Evolutionary conservation across 2,888 invertebrate species (phyloP), one percentile per base, ranked within the genome.

Genomic region (Thymelicus sylvestris): DNA sequence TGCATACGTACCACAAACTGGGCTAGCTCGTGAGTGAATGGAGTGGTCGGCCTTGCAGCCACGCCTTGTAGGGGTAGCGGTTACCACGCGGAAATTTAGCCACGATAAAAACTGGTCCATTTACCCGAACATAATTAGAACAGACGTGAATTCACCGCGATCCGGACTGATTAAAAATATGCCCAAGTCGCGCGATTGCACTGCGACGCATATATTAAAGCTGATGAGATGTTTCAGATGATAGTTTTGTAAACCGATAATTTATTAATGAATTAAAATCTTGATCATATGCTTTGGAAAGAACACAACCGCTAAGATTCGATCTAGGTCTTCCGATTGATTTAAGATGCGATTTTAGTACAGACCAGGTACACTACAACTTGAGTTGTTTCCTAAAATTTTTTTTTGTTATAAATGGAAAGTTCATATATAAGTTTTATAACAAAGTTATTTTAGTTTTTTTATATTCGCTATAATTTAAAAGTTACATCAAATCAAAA

Each of bases 61-160:
- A 77, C 77, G 73, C 81, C 81, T 79, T 78, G 73, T 75, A 76
- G 48, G 69, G 69, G 69, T 70, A 19, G 71, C 77, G 69, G 80
- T 79, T 78, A 74, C 77, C 79, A 78, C 73, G 79, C 80, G 80
- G 80, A 81, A 78, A 77, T 72, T 67, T 67, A 19, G 60, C 69
- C 69, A 74, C 59, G 50, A 60, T 59, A 65, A 70, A 78, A 79
- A 79, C 78, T 75, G 72, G 75, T 77, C 67, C 77, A 74, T 71
- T 73, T 73, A 72, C 76, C 74, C 72, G 55, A 64, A 60, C 67
- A 70, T 74, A 74, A 76, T 73, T 72, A 73, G 76, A 75, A 66
- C 73, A 67, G 57, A 59, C 69, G 69, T 31, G 50, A 50, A 65
- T 70, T 65, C 41, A 57, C 63, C 38, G 7, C 64, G 59, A 31